Evolutionary conservation across 2,888 invertebrate genomes (phyloP).

Genomic region (Isoperla grammatica): DNA sequence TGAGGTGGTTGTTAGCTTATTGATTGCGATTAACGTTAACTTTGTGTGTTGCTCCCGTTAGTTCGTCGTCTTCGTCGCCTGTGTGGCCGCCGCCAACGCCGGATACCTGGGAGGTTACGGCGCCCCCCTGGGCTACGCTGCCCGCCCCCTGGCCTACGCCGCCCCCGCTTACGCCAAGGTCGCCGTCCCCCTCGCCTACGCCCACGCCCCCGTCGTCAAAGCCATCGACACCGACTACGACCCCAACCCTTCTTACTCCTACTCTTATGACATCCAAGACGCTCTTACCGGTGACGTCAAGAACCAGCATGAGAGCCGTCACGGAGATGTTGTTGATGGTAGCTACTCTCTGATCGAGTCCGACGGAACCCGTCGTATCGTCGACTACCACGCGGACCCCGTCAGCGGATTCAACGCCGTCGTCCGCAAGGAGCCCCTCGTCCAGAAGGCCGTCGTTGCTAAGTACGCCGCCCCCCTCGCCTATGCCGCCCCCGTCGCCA

Average conservation of each 20-base stretch:
- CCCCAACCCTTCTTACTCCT: constrained; percentile 28
- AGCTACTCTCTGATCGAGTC: constrained; percentile 29
- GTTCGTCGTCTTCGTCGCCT: constrained; percentile 27
- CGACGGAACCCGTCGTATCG: constrained; percentile 29
- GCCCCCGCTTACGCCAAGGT: constrained; percentile 15
- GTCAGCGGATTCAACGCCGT: constrained; percentile 32
- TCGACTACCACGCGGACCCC: constrained; percentile 29
- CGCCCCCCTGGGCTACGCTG: constrained; percentile 13
- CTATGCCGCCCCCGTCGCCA: constrained; percentile 18
- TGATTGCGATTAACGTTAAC: too few relatives aligned
- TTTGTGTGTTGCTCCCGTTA: background rate
- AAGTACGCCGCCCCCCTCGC: constrained; percentile 25
- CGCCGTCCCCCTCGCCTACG: constrained; percentile 26
- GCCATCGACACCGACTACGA: constrained; percentile 28
- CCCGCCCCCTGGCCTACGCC: constrained; percentile 10
- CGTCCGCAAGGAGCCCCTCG: constrained; percentile 25
- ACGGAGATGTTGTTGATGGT: constrained; percentile 28
- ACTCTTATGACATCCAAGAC: constrained; percentile 28
- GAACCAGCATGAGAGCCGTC: constrained; percentile 28
- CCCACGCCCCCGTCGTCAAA: constrained; percentile 16
- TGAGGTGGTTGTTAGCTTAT: too few relatives aligned
- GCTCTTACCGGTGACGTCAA: constrained; percentile 30
- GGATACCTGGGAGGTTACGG: constrained; percentile 22
- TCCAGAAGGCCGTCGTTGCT: constrained; percentile 23
- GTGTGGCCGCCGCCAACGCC: constrained; percentile 27